Evolutionary conservation across 2,888 invertebrate species (phyloP).

Genomic region (Gnatocerus cornutus): DNA sequence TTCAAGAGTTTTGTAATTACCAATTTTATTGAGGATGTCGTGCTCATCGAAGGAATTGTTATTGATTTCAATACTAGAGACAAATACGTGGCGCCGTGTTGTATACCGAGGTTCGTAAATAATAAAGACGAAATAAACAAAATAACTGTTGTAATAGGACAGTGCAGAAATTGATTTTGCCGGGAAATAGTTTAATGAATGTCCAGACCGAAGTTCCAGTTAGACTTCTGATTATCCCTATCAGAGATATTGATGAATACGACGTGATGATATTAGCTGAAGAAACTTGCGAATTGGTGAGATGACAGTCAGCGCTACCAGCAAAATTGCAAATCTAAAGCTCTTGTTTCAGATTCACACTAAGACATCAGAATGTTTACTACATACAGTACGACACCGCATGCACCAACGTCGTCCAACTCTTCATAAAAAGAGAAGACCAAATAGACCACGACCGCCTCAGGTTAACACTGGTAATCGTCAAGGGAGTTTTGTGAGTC

Average conservation of each 20-base stretch:
- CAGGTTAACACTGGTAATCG: too few species aligned
- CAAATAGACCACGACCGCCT: too few species aligned
- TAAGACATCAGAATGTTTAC: too few species aligned
- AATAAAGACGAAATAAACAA: not conserved
- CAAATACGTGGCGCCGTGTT: constrained; percentile 74
- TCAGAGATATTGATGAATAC: constrained; percentile 69
- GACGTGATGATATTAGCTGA: constrained; percentile 68
- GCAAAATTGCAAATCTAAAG: too few species aligned
- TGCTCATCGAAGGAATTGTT: constrained; percentile 74
- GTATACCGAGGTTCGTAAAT: constrained; percentile 70
- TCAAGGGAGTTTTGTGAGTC: too few species aligned
- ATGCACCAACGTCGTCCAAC: too few species aligned
- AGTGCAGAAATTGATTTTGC: constrained; percentile 56
- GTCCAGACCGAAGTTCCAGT: constrained; percentile 68
- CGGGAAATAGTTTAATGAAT: constrained; percentile 21
- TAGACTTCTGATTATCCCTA: constrained; percentile 45
- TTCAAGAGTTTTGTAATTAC: constrained; percentile 73
- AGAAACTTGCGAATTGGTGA: constrained; percentile 47
- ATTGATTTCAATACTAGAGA: constrained; percentile 74
- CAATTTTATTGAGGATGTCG: constrained; percentile 74
- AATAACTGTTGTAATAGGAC: not conserved
- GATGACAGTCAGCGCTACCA: too few species aligned
- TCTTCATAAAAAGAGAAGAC: too few species aligned
- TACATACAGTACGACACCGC: too few species aligned
- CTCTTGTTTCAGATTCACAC: too few species aligned